phyloP scores from a whole-genome alignment of 2,797 vertebrate genomes.

The Danio kyathit region DNA sequence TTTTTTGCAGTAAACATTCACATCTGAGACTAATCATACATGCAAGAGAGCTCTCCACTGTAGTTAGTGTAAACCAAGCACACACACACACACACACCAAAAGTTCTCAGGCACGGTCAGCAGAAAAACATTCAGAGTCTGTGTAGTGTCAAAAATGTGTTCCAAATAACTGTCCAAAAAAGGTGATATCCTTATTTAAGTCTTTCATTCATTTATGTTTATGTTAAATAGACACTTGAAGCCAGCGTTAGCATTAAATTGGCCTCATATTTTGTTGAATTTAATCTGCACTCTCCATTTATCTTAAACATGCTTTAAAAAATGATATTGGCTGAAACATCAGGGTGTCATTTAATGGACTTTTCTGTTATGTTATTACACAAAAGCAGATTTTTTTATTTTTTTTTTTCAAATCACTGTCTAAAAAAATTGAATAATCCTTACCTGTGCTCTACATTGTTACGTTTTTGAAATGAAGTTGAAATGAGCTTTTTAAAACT shows the following conservation, averaged over 20 bases:
- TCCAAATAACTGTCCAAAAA: conserved; percentile 5
- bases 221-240: neutral
- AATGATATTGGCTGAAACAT: neutral
- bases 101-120: neutral
- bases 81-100: neutral
- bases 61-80: conserved; percentile 5
- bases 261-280: neutral
- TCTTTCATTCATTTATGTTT: neutral
- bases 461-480: too few relatives aligned
- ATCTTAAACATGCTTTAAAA: neutral
- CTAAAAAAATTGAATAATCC: too few relatives aligned
- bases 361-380: conserved; percentile 1
- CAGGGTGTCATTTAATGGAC: neutral
- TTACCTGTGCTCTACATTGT: too few relatives aligned
- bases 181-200: neutral
- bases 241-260: too few relatives aligned
- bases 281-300: neutral
- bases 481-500: too few relatives aligned
- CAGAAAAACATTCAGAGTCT: neutral
- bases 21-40: conserved; percentile 38
- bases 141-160: neutral
- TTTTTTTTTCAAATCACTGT: neutral
- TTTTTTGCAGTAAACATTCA: conserved; percentile 24
- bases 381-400: neutral
- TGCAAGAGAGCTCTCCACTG: conserved; percentile 3